Percentiles rank a stretch among this genome's conserved stretches.
Conservation (phyloP, 2,797 vertebrate genomes). For the Nyctibius grandis region DNA sequence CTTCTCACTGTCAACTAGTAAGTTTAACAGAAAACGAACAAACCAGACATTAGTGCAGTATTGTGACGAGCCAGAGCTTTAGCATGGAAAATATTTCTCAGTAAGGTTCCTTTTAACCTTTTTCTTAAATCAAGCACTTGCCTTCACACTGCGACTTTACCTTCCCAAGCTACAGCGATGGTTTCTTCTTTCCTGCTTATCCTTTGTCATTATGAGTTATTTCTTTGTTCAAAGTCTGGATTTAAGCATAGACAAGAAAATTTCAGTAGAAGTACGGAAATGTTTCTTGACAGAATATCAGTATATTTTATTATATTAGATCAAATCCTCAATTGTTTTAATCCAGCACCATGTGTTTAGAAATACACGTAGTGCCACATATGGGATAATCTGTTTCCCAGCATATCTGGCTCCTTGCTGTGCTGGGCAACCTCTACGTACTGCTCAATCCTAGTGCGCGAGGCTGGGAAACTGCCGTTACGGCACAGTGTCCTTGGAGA, state of each 20-base stretch:
- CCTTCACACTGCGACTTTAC: background rate
- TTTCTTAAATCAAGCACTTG: background rate
- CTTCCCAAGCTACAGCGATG: too few species aligned
- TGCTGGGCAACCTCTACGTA: too few species aligned
- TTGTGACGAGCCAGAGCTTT: background rate
- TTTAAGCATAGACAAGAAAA: background rate
- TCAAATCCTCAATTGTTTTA: background rate
- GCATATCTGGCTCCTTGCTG: too few species aligned
- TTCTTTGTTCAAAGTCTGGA: background rate
- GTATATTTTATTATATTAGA: background rate
- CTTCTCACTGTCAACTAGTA: rapidly evolving
- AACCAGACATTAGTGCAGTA: too few species aligned
- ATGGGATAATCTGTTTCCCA: too few species aligned
- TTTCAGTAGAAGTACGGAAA: background rate
- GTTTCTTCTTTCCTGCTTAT: background rate
- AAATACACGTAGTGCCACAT: rapidly evolving
- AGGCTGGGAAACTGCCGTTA: too few species aligned
- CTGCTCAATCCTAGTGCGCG: too few species aligned
- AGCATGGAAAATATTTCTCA: background rate
- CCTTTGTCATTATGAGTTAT: background rate
- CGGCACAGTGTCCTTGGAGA: too few species aligned
- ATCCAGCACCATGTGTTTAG: background rate
- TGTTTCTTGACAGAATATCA: background rate
- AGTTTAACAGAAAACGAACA: background rate
- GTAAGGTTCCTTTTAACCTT: background rate